phyloP scores from a whole-genome alignment of 2,797 vertebrate genomes.

The Lepidocolaptes lacrymiger region DNA sequence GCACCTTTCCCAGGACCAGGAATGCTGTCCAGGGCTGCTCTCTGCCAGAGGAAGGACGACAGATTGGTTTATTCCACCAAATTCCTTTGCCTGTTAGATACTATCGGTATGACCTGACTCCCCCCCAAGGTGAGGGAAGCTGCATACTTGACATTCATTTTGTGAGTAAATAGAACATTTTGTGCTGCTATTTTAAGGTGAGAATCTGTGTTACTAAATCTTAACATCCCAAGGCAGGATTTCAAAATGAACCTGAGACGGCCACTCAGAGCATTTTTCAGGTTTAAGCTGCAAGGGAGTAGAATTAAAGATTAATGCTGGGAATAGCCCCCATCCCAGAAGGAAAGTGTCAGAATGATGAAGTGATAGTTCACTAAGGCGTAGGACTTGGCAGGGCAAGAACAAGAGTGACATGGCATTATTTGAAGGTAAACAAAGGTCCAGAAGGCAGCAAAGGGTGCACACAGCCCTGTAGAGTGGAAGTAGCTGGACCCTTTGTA shows the following conservation, averaged over 20 bases:
- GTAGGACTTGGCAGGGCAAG: not conserved
- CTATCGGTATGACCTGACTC: not conserved
- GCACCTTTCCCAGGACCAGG: not conserved
- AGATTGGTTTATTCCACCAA: not conserved
- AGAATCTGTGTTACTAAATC: slow-evolving; percentile 42
- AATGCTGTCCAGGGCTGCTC: not conserved
- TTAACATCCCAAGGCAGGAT: slow-evolving; percentile 31
- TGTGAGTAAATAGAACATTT: slow-evolving; percentile 18
- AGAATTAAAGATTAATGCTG: not conserved
- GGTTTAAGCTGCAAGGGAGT: not conserved
- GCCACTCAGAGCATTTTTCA: not conserved
- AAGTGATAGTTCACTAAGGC: not conserved
- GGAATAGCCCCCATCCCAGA: not conserved
- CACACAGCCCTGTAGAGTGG: rapidly evolving
- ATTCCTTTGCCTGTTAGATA: slow-evolving; percentile 59
- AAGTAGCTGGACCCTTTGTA: not conserved
- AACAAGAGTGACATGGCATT: not conserved
- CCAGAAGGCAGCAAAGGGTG: not conserved
- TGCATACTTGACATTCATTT: slow-evolving; percentile 13
- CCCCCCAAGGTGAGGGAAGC: not conserved
- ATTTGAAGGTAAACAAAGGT: not conserved
- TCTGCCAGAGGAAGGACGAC: not conserved
- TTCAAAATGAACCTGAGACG: slow-evolving; percentile 1
- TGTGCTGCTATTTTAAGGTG: slow-evolving; percentile 43
- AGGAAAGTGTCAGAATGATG: not conserved